phyloP scores from a whole-genome alignment of 2,113 vertebrate species.

The Smithornis capensis region DNA sequence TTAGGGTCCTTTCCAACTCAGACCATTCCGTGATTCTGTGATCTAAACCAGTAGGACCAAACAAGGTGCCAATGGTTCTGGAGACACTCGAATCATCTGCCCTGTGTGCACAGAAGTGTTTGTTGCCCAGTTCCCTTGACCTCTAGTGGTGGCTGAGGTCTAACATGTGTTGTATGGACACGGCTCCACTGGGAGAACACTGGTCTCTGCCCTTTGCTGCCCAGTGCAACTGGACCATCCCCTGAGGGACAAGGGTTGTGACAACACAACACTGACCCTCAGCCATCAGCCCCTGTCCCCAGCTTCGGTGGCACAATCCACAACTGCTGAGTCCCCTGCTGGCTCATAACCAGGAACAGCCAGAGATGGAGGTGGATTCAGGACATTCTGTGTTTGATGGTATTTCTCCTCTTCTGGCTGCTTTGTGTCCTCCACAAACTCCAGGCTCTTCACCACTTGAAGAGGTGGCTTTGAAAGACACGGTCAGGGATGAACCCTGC shows the following conservation, averaged over 20 bases:
- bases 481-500: neutral
- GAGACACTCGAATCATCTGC: neutral
- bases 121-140: neutral
- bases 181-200: too few species aligned
- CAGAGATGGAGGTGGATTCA: neutral
- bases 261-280: neutral
- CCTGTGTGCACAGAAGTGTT: neutral
- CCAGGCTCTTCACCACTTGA: neutral
- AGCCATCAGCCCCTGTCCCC: neutral
- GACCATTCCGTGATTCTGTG: neutral
- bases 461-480: neutral
- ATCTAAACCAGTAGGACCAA: neutral
- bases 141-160: neutral
- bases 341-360: neutral
- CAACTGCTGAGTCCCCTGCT: neutral
- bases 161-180: too few species aligned
- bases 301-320: neutral
- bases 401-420: neutral
- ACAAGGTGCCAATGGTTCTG: neutral
- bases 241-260: too few species aligned
- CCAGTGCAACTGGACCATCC: accelerated
- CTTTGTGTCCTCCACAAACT: neutral
- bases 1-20: too few species aligned
- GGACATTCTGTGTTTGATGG: neutral
- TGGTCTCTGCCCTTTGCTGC: neutral